Conservation (phyloP, 2,888 invertebrate species). For the Ganaspis brasiliensis region DNA sequence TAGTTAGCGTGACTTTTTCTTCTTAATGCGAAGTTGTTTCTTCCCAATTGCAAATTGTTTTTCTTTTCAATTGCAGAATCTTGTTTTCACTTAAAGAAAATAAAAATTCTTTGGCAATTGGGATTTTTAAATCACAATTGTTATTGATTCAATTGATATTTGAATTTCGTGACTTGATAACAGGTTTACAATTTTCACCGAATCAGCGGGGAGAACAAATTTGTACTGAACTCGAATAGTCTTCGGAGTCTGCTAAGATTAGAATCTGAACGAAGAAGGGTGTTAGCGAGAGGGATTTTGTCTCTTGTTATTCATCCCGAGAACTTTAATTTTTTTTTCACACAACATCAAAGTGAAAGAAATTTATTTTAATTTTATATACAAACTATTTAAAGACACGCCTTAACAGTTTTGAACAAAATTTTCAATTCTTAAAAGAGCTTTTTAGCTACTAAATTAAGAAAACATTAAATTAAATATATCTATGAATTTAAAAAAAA, state of each 20-base stretch:
- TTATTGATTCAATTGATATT: neutral
- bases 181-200: conserved; percentile 50
- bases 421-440: too few relatives aligned
- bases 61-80: too few relatives aligned
- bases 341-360: too few relatives aligned
- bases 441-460: too few relatives aligned
- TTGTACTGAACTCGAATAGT: conserved; percentile 70
- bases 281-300: conserved; percentile 7
- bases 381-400: too few relatives aligned
- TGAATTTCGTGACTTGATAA: conserved; percentile 6
- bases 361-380: neutral
- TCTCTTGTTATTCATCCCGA: conserved; percentile 4
- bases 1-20: too few relatives aligned
- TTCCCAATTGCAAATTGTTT: too few relatives aligned
- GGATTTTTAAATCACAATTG: neutral
- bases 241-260: conserved; percentile 74
- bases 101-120: neutral
- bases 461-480: too few relatives aligned
- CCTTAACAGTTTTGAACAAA: neutral
- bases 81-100: too few relatives aligned
- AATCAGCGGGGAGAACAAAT: conserved; percentile 62
- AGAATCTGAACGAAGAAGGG: conserved; percentile 59
- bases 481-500: too few relatives aligned
- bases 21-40: too few relatives aligned
- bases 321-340: conserved; percentile 5